These are phyloP conservation scores for Myopa tessellatipennis DNA, from an alignment of 2,888 invertebrate genomes.

Conservation along the genomic window DNA sequence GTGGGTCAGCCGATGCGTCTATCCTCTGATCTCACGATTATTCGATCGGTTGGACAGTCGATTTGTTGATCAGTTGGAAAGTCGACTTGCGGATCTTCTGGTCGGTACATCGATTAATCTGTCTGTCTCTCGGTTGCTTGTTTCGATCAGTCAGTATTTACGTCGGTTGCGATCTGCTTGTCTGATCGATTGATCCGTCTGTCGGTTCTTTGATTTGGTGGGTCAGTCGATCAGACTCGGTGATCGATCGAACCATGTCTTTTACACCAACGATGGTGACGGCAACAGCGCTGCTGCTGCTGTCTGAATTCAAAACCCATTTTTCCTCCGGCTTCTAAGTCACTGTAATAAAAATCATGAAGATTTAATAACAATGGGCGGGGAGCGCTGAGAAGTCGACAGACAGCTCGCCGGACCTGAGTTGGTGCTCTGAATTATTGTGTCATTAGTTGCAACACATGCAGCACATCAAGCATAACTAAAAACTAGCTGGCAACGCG, in stretches of 20 bases:
- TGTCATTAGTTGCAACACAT: slow-evolving; percentile 27
- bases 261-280: not conserved
- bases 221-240: not conserved
- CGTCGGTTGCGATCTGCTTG: not conserved
- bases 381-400: slow-evolving; percentile 5
- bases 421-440: slow-evolving; percentile 15
- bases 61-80: not conserved
- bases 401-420: slow-evolving; percentile 9
- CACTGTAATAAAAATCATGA: slow-evolving; percentile 22
- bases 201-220: not conserved
- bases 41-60: not conserved
- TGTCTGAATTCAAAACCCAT: not conserved
- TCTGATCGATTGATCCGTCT: not conserved
- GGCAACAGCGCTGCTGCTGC: not conserved
- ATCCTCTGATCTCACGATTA: not conserved
- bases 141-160: not conserved
- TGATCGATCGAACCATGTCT: not conserved
- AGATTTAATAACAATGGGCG: slow-evolving; percentile 41
- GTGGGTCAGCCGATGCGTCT: not conserved
- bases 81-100: no score
- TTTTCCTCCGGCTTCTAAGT: not conserved
- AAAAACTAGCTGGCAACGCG: not conserved
- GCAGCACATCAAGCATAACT: not conserved
- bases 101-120: slow-evolving; percentile 8
- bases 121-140: not conserved